These are phyloP conservation scores for Caerostris darwini DNA, from an alignment of 1,140 invertebrate species.

Conservation along the genomic window DNA sequence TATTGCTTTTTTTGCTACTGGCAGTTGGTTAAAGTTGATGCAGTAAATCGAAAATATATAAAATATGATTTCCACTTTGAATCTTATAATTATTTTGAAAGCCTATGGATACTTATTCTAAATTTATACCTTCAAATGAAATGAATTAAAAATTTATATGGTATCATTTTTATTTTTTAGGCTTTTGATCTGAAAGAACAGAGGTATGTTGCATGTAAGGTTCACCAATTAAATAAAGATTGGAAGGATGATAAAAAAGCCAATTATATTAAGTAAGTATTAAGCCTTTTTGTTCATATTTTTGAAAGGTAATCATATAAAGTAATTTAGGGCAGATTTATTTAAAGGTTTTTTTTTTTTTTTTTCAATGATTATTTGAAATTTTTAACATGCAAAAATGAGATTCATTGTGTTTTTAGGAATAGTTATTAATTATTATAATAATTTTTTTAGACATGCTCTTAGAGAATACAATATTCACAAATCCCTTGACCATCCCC, in stretches of 20 bases:
- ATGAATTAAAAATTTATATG: not conserved
- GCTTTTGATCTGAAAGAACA: conserved; percentile 99
- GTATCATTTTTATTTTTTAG: conserved; percentile 49
- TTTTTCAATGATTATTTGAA: not conserved
- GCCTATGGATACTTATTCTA: too few relatives aligned
- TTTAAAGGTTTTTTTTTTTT: not conserved
- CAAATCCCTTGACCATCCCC: conserved; percentile 98
- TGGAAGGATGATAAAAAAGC: conserved; percentile 99
- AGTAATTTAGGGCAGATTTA: not conserved
- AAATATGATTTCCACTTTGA: too few relatives aligned
- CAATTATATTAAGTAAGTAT: conserved; percentile 96
- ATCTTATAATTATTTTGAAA: too few relatives aligned
- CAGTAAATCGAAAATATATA: too few relatives aligned
- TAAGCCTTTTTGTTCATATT: not conserved
- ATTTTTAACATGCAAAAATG: not conserved
- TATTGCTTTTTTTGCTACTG: too few relatives aligned
- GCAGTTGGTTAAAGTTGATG: too few relatives aligned
- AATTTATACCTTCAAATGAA: not conserved
- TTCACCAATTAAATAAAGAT: conserved; percentile 99
- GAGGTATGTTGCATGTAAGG: conserved; percentile 99
- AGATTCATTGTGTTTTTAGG: not conserved
- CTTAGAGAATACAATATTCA: conserved; percentile 99
- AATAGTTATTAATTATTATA: not conserved
- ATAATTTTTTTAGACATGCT: conserved; percentile 87
- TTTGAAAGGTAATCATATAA: too few relatives aligned